phyloP scores from a whole-genome alignment of 2,888 invertebrate species.

The Yponomeuta plumbellus region DNA sequence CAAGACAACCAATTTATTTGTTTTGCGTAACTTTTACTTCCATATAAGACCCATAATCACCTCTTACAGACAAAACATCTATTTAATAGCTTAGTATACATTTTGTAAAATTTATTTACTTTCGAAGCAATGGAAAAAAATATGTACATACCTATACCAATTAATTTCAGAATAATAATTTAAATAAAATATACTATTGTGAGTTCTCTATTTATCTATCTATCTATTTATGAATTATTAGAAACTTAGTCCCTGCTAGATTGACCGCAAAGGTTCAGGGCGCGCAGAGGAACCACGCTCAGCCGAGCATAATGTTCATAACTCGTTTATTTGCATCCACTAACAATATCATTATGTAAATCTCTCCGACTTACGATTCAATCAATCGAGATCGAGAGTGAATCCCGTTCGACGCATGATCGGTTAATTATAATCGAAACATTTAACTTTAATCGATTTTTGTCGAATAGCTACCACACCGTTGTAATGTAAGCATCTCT shows the following conservation, averaged over 20 bases:
- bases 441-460: conserved; percentile 10
- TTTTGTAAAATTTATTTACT: no score
- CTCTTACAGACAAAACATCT: no score
- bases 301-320: conserved; percentile 27
- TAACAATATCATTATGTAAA: conserved; percentile 69
- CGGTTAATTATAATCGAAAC: conserved; percentile 15
- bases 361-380: conserved; percentile 35
- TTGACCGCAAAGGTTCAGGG: not conserved
- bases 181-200: no score
- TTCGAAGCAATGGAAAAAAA: no score
- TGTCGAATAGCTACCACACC: not conserved
- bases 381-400: conserved; percentile 56
- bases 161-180: no score
- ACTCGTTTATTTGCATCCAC: conserved; percentile 55
- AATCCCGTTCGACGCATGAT: conserved; percentile 37
- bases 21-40: no score
- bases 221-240: no score
- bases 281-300: conserved; percentile 15
- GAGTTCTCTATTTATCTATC: no score
- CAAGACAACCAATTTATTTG: no score
- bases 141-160: no score
- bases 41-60: no score
- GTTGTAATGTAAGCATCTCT: not conserved
- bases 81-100: no score
- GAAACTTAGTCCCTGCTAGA: not conserved